phyloP scores from a whole-genome alignment of 2,113 vertebrate genomes.

The Columba livia region DNA sequence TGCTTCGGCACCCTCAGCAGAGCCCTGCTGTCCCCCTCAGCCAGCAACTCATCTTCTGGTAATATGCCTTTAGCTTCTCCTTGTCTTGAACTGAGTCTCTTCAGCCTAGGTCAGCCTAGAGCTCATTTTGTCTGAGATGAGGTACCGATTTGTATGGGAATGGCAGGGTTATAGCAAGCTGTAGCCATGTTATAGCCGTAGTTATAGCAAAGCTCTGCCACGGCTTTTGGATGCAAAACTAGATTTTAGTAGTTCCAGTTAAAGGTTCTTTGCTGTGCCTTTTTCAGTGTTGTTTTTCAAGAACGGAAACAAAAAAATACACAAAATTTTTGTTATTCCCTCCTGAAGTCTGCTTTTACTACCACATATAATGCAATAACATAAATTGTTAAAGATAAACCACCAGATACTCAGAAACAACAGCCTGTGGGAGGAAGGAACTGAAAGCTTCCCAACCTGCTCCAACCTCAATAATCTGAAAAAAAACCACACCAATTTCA shows the following conservation, averaged over 20 bases:
- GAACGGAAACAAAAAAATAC: background rate
- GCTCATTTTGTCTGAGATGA: background rate
- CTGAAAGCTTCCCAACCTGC: background rate
- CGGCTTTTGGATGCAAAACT: background rate
- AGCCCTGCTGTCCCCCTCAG: background rate
- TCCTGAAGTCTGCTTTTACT: background rate
- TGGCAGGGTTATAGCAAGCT: background rate
- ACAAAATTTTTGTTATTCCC: background rate
- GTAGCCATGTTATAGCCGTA: too few relatives aligned
- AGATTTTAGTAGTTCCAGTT: background rate
- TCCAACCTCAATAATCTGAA: background rate
- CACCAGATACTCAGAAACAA: background rate
- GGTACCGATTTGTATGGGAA: background rate
- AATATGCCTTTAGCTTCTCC: background rate
- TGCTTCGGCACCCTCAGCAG: background rate
- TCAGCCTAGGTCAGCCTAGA: background rate
- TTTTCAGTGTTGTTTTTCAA: background rate
- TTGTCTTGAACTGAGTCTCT: background rate
- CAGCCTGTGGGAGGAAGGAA: background rate
- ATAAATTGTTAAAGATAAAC: background rate
- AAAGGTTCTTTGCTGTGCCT: background rate
- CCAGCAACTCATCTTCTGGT: background rate
- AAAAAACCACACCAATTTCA: fast-evolving
- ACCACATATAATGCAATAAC: background rate
- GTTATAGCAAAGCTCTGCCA: background rate